Evolutionary conservation across 2,888 invertebrate genomes (phyloP).

Genomic region (Chalcosyrphus nemorum): DNA sequence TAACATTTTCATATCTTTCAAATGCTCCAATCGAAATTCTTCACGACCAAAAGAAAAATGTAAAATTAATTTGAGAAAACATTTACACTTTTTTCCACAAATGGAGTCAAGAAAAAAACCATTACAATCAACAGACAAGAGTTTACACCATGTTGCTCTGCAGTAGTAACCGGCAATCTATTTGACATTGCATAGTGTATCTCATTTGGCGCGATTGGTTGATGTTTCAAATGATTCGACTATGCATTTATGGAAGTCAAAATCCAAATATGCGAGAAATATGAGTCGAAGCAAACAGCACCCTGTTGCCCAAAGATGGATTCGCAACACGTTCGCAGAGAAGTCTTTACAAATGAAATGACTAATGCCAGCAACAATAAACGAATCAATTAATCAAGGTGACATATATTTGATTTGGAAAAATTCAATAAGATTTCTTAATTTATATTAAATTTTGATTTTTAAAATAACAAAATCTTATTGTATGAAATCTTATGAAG

Average conservation of each 20-base stretch:
- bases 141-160: constrained; percentile 38
- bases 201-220: constrained; percentile 14
- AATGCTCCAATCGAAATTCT: constrained; percentile 10
- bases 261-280: constrained; percentile 52
- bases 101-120: constrained; percentile 20
- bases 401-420: not conserved
- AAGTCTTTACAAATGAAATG: constrained; percentile 15
- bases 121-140: constrained; percentile 34
- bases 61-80: constrained; percentile 14
- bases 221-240: not conserved
- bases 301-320: constrained; percentile 41
- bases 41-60: not conserved
- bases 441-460: not conserved
- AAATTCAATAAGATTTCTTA: not conserved
- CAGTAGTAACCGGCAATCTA: constrained; percentile 2
- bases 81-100: constrained; percentile 38
- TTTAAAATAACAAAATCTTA: too few relatives aligned
- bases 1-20: not conserved
- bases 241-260: constrained; percentile 20
- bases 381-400: constrained; percentile 4
- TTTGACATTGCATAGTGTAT: constrained; percentile 14
- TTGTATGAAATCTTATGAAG: too few relatives aligned
- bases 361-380: constrained; percentile 15
- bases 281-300: constrained; percentile 49
- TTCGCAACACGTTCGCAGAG: not conserved